Conservation (phyloP, 2,888 invertebrate genomes). For the Linnaemya vulpina region DNA sequence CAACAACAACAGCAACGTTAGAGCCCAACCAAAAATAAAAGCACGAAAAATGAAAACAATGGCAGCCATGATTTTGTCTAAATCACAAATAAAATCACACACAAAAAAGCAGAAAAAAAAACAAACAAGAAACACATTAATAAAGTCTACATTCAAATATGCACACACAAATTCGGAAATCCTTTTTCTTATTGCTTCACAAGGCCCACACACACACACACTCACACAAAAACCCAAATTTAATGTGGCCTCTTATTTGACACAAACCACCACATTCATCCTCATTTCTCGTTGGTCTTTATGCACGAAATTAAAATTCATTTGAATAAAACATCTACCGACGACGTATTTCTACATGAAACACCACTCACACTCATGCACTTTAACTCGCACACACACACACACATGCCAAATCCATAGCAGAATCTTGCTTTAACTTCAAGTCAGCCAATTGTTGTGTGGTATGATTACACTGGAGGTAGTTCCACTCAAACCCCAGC, state of each 20-base stretch:
- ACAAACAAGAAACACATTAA: slow-evolving; percentile 19
- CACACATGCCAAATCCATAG: slow-evolving; percentile 45
- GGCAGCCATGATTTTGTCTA: slow-evolving; percentile 73
- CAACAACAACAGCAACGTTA: background rate
- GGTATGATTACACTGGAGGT: slow-evolving; percentile 9
- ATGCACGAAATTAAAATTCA: slow-evolving; percentile 77
- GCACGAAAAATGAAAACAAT: slow-evolving; percentile 52
- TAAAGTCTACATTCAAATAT: slow-evolving; percentile 27
- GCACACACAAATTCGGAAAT: slow-evolving; percentile 28
- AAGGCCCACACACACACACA: slow-evolving; percentile 64
- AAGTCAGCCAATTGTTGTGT: slow-evolving; percentile 51
- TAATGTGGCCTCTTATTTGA: slow-evolving; percentile 51
- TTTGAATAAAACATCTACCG: slow-evolving; percentile 76
- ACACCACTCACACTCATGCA: slow-evolving; percentile 54
- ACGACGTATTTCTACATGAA: slow-evolving; percentile 35
- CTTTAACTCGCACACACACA: slow-evolving; percentile 35
- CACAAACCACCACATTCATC: slow-evolving; percentile 25
- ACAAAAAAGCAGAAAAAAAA: slow-evolving; percentile 10
- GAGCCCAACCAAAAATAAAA: background rate
- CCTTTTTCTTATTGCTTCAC: slow-evolving; percentile 64
- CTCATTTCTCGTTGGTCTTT: slow-evolving; percentile 69
- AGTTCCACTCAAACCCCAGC: slow-evolving; percentile 20
- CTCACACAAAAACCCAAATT: slow-evolving; percentile 67
- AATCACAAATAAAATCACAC: slow-evolving; percentile 59
- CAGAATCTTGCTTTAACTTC: slow-evolving; percentile 47